Conservation (phyloP, 2,797 vertebrate species). For the Sphaeramia orbicularis region DNA sequence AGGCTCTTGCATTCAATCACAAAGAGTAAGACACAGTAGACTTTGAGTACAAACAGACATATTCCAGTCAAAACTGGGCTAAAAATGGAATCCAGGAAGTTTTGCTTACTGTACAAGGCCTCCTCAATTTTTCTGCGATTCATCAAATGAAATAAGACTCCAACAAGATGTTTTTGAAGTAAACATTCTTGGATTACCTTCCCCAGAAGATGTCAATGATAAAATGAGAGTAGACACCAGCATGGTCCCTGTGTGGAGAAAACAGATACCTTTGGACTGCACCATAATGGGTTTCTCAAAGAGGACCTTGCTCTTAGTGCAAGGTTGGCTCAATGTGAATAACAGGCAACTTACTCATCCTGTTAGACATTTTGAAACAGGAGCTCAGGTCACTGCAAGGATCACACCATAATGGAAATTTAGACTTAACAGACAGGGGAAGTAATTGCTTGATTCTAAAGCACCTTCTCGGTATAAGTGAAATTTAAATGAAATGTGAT, state of each 20-base stretch:
- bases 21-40: no score
- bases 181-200: slow-evolving; percentile 62
- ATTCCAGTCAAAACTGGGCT: slow-evolving; percentile 38
- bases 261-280: slow-evolving; percentile 56
- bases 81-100: slow-evolving; percentile 36
- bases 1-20: no score
- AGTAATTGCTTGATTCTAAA: slow-evolving; percentile 34
- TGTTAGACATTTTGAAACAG: slow-evolving; percentile 61
- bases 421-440: slow-evolving; percentile 59
- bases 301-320: slow-evolving; percentile 37
- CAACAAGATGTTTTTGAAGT: slow-evolving; percentile 52
- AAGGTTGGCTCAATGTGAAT: slow-evolving; percentile 75
- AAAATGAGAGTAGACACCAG: slow-evolving; percentile 63
- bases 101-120: slow-evolving; percentile 17
- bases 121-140: slow-evolving; percentile 30
- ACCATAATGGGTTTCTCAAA: slow-evolving; percentile 69
- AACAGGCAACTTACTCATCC: slow-evolving; percentile 58
- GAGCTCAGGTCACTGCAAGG: slow-evolving; percentile 52
- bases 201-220: slow-evolving; percentile 66
- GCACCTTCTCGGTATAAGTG: background rate
- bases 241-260: slow-evolving; percentile 67
- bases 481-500: slow-evolving; percentile 19
- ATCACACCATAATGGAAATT: slow-evolving; percentile 50
- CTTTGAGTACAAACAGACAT: slow-evolving; percentile 1
- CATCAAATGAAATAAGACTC: slow-evolving; percentile 30